Evolutionary conservation across 2,113 vertebrate species (phyloP).

Genomic region (Muscicapa adusta): DNA sequence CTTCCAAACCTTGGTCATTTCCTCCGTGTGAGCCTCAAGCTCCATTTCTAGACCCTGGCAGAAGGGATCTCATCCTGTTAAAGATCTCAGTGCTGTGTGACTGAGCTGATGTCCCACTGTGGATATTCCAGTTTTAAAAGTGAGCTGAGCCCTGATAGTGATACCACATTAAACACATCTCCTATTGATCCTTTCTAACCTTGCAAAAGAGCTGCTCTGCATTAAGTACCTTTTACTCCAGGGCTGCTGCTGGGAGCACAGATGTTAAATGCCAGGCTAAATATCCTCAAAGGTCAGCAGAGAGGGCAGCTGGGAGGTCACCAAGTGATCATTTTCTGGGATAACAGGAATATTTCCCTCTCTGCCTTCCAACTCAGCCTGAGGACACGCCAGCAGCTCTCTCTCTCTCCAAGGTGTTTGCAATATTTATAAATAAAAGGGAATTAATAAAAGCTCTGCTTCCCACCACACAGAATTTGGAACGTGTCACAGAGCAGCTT

Average conservation of each 20-base stretch:
- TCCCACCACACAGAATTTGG: rapidly evolving
- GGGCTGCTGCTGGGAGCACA: constrained; percentile 65
- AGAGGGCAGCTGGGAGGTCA: constrained; percentile 60
- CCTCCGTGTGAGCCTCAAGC: not conserved
- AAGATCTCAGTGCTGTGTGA: constrained; percentile 52
- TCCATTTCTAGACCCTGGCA: not conserved
- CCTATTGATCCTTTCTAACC: constrained; percentile 80
- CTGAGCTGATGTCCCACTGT: constrained; percentile 53
- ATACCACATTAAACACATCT: constrained; percentile 80
- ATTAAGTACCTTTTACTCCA: constrained; percentile 77
- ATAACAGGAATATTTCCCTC: constrained; percentile 17
- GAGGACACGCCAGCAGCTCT: not conserved
- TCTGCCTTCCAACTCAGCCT: not conserved
- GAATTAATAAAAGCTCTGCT: not conserved
- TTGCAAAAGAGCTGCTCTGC: constrained; percentile 68
- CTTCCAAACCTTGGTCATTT: not conserved
- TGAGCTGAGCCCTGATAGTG: constrained; percentile 71
- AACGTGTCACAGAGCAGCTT: not conserved
- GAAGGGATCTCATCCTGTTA: not conserved
- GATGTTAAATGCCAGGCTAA: constrained; percentile 72
- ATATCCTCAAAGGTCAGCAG: constrained; percentile 72
- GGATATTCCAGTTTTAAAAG: constrained; percentile 71
- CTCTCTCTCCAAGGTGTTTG: not conserved
- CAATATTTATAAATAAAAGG: constrained; percentile 20
- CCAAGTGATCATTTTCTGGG: constrained; percentile 39